Conservation (phyloP, 1,140 invertebrate genomes). For the Sarcophaga peregrina region DNA sequence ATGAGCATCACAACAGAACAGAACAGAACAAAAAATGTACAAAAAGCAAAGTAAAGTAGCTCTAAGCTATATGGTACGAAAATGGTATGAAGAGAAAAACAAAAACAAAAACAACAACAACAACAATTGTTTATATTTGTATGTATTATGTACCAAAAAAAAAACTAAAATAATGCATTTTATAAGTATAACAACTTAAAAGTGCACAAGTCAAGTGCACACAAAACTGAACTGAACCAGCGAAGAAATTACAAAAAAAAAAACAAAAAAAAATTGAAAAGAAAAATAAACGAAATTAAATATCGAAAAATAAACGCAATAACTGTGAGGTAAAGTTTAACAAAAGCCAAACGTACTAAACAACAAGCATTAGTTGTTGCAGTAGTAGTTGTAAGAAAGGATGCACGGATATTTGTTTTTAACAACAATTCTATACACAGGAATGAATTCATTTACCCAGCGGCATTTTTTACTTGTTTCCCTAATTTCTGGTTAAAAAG, state of each 20-base stretch:
- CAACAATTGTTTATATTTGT: too few species aligned
- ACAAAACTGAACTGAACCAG: not conserved
- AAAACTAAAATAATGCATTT: conserved; percentile 29
- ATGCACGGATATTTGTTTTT: not conserved
- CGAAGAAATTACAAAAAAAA: not conserved
- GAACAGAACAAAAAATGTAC: not conserved
- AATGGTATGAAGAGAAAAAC: not conserved
- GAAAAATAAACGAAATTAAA: not conserved
- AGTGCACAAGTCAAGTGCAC: conserved; percentile 39
- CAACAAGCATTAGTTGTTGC: not conserved
- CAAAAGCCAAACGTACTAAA: not conserved
- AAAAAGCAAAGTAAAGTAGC: conserved; percentile 20
- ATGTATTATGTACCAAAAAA: not conserved
- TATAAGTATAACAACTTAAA: conserved; percentile 30
- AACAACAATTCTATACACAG: not conserved
- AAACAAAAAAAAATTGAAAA: too few species aligned
- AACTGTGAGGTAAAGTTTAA: not conserved
- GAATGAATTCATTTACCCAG: not conserved
- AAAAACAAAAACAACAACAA: too few species aligned
- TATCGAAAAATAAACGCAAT: not conserved
- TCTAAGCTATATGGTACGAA: not conserved
- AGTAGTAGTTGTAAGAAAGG: not conserved
- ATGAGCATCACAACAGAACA: too few species aligned
- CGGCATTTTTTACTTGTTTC: not conserved
- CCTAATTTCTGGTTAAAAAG: too few species aligned